Percentiles rank a stretch among this genome's conserved stretches.
Evolutionary conservation across 2,888 invertebrate species (phyloP).

Genomic region (Lottia gigantea): DNA sequence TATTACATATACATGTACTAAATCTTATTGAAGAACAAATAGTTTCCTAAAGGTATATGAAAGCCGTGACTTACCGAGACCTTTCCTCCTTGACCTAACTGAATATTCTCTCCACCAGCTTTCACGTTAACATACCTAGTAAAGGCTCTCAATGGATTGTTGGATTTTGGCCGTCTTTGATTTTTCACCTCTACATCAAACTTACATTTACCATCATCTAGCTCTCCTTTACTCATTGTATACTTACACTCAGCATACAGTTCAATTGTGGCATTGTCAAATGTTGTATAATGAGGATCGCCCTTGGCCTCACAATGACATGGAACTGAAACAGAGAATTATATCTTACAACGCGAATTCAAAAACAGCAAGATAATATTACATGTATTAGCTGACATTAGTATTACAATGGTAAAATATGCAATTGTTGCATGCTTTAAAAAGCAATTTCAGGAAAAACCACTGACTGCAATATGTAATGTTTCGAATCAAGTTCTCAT

Average conservation of each 20-base stretch:
- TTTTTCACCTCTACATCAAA: constrained; percentile 31
- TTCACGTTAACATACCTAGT: constrained; percentile 20
- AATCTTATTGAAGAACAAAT: too few species aligned
- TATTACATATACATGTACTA: too few species aligned
- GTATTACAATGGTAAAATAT: too few species aligned
- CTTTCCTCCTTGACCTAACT: constrained; percentile 13
- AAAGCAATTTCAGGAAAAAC: too few species aligned
- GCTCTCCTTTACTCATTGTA: constrained; percentile 23
- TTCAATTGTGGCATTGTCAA: constrained; percentile 26
- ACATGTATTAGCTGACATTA: too few species aligned
- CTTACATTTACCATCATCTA: constrained; percentile 7
- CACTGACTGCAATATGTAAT: too few species aligned
- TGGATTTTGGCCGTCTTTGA: constrained; percentile 17
- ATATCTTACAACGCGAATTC: too few species aligned
- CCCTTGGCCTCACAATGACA: constrained; percentile 29
- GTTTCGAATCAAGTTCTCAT: too few species aligned
- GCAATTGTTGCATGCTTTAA: too few species aligned
- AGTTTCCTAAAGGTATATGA: too few species aligned
- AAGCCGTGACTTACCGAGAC: constrained; percentile 17
- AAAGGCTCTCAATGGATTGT: constrained; percentile 18
- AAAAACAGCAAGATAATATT: too few species aligned
- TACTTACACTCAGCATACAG: constrained; percentile 30
- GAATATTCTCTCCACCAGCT: constrained; percentile 12
- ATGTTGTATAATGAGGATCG: constrained; percentile 35
- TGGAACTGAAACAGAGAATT: background rate